phyloP scores from a whole-genome alignment of 1,140 invertebrate species.

The Lasaia peninsularis region DNA sequence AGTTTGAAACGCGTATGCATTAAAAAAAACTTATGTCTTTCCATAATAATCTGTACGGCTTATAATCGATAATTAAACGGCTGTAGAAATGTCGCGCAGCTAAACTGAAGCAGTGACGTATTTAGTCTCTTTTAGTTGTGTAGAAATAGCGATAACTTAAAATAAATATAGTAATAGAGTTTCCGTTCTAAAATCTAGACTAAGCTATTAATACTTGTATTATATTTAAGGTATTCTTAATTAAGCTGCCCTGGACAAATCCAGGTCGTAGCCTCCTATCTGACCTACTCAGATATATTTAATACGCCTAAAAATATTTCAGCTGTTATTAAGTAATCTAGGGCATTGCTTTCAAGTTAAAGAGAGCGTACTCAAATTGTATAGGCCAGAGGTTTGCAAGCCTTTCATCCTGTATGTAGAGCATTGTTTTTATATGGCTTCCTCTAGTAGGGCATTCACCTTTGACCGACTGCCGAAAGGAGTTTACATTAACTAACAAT shows the following conservation, averaged over 20 bases:
- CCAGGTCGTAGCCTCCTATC: neutral
- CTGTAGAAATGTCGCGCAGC: no score
- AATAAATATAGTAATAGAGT: no score
- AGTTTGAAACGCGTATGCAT: no score
- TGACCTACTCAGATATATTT: conserved; percentile 7
- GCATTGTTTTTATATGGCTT: neutral
- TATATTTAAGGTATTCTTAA: neutral
- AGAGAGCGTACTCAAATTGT: conserved; percentile 7
- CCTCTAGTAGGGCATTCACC: neutral
- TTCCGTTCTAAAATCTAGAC: no score
- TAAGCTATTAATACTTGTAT: no score
- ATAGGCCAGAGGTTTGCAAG: neutral
- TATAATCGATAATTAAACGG: no score
- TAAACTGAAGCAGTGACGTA: no score
- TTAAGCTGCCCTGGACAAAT: neutral
- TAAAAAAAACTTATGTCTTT: no score
- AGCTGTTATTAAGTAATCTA: conserved; percentile 9
- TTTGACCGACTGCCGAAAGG: neutral
- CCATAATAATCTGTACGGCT: no score
- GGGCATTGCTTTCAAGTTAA: conserved; percentile 5
- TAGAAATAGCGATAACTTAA: no score
- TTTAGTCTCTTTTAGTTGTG: no score
- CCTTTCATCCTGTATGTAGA: conserved; percentile 7
- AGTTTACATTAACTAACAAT: neutral
- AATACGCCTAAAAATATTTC: conserved; percentile 9